Percentiles rank a stretch among this genome's conserved stretches.
Conservation (phyloP, 2,113 vertebrate species). For the Cavia porcellus region DNA sequence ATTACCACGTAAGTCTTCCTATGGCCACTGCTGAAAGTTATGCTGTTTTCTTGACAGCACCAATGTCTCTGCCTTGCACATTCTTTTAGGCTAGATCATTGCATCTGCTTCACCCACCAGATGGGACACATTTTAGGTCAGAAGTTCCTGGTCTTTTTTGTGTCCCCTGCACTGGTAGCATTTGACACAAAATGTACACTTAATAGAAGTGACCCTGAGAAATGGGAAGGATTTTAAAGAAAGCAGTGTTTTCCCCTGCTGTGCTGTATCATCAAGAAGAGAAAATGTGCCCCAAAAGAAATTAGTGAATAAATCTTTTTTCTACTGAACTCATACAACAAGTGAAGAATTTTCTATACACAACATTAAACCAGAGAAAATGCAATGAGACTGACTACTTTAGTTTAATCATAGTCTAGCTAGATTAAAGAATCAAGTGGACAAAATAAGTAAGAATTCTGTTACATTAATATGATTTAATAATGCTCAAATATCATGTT, state of each 20-base stretch:
- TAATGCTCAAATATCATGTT: neutral
- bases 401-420: neutral
- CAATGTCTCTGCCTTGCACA: neutral
- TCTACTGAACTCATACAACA: neutral
- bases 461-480: neutral
- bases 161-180: neutral
- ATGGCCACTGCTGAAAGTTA: neutral
- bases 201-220: neutral
- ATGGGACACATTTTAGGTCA: neutral
- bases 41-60: neutral
- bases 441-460: neutral
- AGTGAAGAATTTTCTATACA: neutral
- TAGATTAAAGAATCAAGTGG: neutral
- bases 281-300: neutral
- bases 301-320: constrained; percentile 3
- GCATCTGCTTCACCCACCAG: neutral
- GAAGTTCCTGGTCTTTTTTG: neutral
- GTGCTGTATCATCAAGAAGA: neutral
- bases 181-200: neutral
- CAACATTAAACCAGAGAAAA: neutral
- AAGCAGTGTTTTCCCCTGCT: neutral
- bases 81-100: neutral
- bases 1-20: neutral
- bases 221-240: neutral
- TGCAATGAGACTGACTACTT: neutral